A percentile compares a stretch with the other conserved stretches of the same genome.
phyloP scores from a whole-genome alignment of 2,888 invertebrate species.

The Podotricha telesiphe region DNA sequence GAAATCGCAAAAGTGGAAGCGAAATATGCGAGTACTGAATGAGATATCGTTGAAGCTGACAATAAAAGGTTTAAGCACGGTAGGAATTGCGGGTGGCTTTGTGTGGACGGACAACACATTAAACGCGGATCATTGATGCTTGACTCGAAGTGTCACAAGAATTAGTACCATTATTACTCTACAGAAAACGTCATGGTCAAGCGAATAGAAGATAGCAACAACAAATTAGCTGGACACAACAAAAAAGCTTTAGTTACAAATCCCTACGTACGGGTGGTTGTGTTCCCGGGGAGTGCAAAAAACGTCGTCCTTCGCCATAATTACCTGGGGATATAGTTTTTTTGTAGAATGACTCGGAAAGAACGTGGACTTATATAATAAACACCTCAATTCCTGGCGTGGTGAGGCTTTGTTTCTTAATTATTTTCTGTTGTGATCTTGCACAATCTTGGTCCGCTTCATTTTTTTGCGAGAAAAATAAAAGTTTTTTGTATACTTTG shows the following conservation, averaged over 20 bases:
- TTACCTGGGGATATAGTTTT: slow-evolving; percentile 70
- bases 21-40: slow-evolving; percentile 63
- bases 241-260: slow-evolving; percentile 84
- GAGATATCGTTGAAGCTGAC: slow-evolving; percentile 72
- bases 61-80: slow-evolving; percentile 75
- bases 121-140: slow-evolving; percentile 69
- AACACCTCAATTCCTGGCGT: slow-evolving; percentile 83
- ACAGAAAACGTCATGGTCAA: slow-evolving; percentile 76
- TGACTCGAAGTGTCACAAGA: slow-evolving; percentile 78
- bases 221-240: slow-evolving; percentile 78
- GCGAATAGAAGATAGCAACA: slow-evolving; percentile 81
- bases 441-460: slow-evolving; percentile 75
- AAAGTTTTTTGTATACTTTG: slow-evolving; percentile 73
- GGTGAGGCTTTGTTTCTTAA: slow-evolving; percentile 82
- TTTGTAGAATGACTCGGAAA: slow-evolving; percentile 71
- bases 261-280: slow-evolving; percentile 83
- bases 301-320: slow-evolving; percentile 60
- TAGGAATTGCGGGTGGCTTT: slow-evolving; percentile 79
- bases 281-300: slow-evolving; percentile 72
- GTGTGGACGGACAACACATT: slow-evolving; percentile 68
- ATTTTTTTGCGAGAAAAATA: slow-evolving; percentile 73
- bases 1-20: slow-evolving; percentile 54
- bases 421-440: slow-evolving; percentile 82
- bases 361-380: slow-evolving; percentile 76
- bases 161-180: slow-evolving; percentile 81